Evolutionary conservation across 1,140 invertebrate species (phyloP), one percentile per base, ranked within the genome.

Genomic region (Penaeus vannamei): DNA sequence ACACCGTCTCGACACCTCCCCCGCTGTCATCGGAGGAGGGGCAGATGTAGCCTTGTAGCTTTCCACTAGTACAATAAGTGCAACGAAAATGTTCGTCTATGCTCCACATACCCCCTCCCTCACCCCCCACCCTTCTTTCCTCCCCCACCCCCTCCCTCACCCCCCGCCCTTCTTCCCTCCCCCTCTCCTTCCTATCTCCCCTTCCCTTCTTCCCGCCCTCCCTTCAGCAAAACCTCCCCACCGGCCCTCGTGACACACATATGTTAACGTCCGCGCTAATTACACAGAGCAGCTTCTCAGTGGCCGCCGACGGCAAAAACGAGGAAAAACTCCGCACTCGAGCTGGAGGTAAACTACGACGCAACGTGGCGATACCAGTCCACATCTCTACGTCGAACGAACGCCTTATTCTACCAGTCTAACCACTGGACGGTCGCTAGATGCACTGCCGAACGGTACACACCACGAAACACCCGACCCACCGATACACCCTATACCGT

Each of bases 241-340:
- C 26, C 42, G 29, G 77, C 20, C 53, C 53, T 26, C 79, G 36
- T 59, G 79, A 59, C 36, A 81, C 79, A 53, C 46, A 46, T 23
- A 81, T n/a, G 22, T 59, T n/a, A 23, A 59, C 42, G 26, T 26
- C 53, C n/a, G 42, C 79, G 36, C 79, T 81, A 59, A 81, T 81
- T 81, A 81, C 42, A 59, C 8, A 59, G 76, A 81, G 42, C 79
- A 46, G 26, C n/a, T 46, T 26, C 79, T 23, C 79, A n/a, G 32
- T 59, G 10, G 79, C 46, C 20, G 77, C 46, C 53, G 42, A 59
- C 32, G 60, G 42, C 42, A 81, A 81, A 29, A 81, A 81, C 79
- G 10, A 12, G 79, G 36, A 81, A 46, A 59, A 81, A n/a, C 36
- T 53, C 59, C 77, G 22, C 5, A 42, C 23, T 80, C 29, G 42